Evolutionary conservation across 2,888 invertebrate genomes (phyloP).

Genomic region (Lacanobia oleracea): DNA sequence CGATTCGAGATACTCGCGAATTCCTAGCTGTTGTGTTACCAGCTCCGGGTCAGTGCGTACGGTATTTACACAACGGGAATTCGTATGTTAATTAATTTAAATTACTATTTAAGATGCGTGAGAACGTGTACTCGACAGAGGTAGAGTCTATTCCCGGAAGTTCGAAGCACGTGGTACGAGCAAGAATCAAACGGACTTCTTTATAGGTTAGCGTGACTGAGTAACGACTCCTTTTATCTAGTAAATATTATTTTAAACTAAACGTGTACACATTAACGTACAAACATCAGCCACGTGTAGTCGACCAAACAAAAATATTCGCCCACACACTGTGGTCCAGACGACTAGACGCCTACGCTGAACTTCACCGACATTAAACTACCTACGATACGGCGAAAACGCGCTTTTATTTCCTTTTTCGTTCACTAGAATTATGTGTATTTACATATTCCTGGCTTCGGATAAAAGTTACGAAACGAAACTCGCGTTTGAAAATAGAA

Average conservation of each 20-base stretch:
- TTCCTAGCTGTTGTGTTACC: constrained; percentile 53
- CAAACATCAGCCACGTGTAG: constrained; percentile 59
- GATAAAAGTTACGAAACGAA: constrained; percentile 9
- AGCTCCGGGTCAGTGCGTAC: constrained; percentile 65
- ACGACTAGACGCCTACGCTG: constrained; percentile 64
- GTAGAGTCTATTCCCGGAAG: constrained; percentile 64
- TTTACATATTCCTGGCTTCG: constrained; percentile 44
- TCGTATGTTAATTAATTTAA: constrained; percentile 77
- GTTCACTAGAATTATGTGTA: constrained; percentile 35
- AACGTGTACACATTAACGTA: constrained; percentile 52
- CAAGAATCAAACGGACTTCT: constrained; percentile 7
- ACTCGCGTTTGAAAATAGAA: constrained; percentile 11
- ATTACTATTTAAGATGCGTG: constrained; percentile 73
- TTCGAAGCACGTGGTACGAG: constrained; percentile 55
- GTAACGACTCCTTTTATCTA: constrained; percentile 39
- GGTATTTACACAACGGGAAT: constrained; percentile 65
- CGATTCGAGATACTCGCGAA: constrained; percentile 54
- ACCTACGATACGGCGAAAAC: constrained; percentile 42
- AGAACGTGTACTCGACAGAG: constrained; percentile 61
- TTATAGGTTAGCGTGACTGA: constrained; percentile 20
- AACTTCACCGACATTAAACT: constrained; percentile 52
- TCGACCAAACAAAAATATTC: constrained; percentile 65
- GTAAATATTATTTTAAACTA: constrained; percentile 45
- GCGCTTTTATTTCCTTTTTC: constrained; percentile 45
- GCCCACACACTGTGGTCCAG: constrained; percentile 64